Conservation (phyloP, 2,888 invertebrate genomes). For the Mongoloraphidia duomilia region DNA sequence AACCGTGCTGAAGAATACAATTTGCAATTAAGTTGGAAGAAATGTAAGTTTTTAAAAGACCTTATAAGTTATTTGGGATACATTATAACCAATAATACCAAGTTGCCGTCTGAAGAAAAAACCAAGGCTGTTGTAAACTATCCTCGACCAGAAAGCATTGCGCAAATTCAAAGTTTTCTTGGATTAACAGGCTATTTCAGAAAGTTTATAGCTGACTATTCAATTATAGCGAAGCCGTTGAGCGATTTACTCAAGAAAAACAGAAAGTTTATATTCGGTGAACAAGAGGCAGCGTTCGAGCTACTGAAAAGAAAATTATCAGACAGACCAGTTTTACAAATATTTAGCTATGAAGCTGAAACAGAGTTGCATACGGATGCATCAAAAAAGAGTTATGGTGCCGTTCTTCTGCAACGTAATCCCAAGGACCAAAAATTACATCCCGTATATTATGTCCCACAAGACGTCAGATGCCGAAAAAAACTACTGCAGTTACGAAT, state of each 20-base stretch:
- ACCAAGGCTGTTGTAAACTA: conserved; percentile 13
- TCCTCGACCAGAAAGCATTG: conserved; percentile 11
- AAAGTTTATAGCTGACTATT: conserved; percentile 15
- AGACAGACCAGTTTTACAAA: conserved; percentile 8
- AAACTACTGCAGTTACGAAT: conserved; percentile 4
- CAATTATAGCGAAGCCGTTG: conserved; percentile 13
- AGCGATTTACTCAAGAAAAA: conserved; percentile 10
- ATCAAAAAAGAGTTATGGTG: conserved; percentile 11
- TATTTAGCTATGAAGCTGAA: conserved; percentile 10
- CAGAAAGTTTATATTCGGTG: conserved; percentile 8
- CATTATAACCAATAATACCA: conserved; percentile 11
- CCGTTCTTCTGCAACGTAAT: conserved; percentile 14
- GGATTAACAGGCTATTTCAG: conserved; percentile 15
- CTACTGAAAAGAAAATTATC: conserved; percentile 7
- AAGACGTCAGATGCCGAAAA: conserved; percentile 3
- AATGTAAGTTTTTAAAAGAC: conserved; percentile 13
- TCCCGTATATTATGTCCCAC: conserved; percentile 15
- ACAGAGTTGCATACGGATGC: conserved; percentile 13
- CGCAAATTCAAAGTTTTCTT: conserved; percentile 14
- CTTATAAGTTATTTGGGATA: conserved; percentile 14
- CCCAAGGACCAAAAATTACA: conserved; percentile 11
- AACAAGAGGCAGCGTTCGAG: conserved; percentile 11
- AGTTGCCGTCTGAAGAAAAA: conserved; percentile 13
- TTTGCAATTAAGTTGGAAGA: conserved; percentile 13
- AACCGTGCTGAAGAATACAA: conserved; percentile 10